phyloP scores from a whole-genome alignment of 2,888 invertebrate genomes.

The Monopis laevigella region DNA sequence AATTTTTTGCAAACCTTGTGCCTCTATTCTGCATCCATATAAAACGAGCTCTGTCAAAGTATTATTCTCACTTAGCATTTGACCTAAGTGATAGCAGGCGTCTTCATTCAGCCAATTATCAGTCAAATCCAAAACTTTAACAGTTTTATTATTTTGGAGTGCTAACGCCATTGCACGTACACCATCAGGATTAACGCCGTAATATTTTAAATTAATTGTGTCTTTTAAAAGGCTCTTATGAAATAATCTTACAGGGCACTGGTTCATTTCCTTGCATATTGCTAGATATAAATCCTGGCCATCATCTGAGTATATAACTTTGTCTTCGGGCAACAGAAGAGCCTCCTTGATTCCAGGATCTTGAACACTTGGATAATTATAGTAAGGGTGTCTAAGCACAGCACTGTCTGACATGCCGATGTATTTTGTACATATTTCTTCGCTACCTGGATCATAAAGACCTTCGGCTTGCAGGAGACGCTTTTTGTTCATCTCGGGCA shows the following conservation, averaged over 20 bases:
- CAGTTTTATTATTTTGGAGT: conserved; percentile 33
- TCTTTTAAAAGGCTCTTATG: conserved; percentile 29
- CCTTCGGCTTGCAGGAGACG: conserved; percentile 26
- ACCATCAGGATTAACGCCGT: conserved; percentile 37
- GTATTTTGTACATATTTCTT: conserved; percentile 40
- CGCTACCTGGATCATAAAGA: conserved; percentile 36
- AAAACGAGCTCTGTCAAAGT: conserved; percentile 34
- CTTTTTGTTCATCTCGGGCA: conserved; percentile 28
- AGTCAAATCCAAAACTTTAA: conserved; percentile 33
- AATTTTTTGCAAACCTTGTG: conserved; percentile 28
- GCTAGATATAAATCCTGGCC: conserved; percentile 42
- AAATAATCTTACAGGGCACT: conserved; percentile 33
- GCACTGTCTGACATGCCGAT: conserved; percentile 36
- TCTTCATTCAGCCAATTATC: conserved; percentile 42
- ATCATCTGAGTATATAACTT: conserved; percentile 32
- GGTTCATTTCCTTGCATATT: conserved; percentile 38
- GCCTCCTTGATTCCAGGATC: conserved; percentile 44
- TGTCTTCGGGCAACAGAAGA: conserved; percentile 27
- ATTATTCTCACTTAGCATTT: conserved; percentile 34
- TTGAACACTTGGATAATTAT: conserved; percentile 37
- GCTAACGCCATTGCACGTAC: conserved; percentile 41
- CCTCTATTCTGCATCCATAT: conserved; percentile 42
- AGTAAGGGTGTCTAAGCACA: conserved; percentile 39
- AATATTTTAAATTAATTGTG: conserved; percentile 40
- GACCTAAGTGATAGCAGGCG: conserved; percentile 42